Percentiles rank a stretch among this genome's conserved stretches.
phyloP scores from a whole-genome alignment of 2,888 invertebrate species.

The Cosmopolites sordidus region DNA sequence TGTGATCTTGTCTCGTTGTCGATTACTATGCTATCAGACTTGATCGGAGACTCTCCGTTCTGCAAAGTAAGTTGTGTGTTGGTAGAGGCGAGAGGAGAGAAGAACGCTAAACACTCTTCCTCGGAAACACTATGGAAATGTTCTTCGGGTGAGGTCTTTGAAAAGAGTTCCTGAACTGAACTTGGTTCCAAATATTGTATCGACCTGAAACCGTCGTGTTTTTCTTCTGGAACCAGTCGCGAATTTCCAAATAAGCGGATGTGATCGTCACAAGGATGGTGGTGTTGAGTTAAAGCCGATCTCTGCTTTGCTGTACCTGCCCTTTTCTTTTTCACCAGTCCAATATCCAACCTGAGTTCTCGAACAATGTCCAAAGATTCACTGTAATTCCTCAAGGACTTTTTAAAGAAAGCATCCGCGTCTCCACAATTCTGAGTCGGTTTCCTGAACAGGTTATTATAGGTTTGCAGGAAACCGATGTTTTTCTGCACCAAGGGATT shows the following conservation, averaged over 20 bases:
- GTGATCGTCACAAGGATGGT: conserved; percentile 5
- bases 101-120: conserved; percentile 5
- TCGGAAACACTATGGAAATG: conserved; percentile 10
- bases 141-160: neutral
- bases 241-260: neutral
- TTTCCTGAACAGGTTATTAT: conserved; percentile 33
- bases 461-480: conserved; percentile 31
- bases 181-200: neutral
- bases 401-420: conserved; percentile 41
- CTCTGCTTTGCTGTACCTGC: conserved; percentile 8
- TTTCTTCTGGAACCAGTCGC: neutral
- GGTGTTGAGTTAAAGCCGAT: conserved; percentile 8
- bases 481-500: conserved; percentile 35
- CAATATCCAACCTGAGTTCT: conserved; percentile 24
- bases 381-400: conserved; percentile 40
- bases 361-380: conserved; percentile 38
- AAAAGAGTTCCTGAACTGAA: conserved; percentile 10
- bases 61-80: neutral
- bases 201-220: neutral
- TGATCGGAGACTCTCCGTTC: no score
- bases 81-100: conserved; percentile 2
- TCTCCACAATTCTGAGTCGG: conserved; percentile 38
- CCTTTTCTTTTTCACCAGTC: neutral
- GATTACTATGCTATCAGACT: no score
- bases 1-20: neutral